Percentiles rank a stretch among this genome's conserved stretches.
These are phyloP conservation scores for Aphelenchoides fujianensis DNA, from an alignment of 1,140 invertebrate species.

Conservation along the genomic window DNA sequence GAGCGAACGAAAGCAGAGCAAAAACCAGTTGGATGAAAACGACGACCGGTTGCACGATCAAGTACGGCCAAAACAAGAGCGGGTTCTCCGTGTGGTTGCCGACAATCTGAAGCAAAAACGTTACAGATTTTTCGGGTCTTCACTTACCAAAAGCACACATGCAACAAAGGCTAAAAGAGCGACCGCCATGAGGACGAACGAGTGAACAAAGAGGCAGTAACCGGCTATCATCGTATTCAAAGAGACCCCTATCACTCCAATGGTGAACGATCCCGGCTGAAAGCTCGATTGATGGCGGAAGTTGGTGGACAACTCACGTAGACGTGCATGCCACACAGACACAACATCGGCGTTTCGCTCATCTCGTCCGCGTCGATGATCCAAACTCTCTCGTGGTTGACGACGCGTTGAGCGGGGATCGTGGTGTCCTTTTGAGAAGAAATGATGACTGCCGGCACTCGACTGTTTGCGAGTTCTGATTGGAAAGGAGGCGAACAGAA, in stretches of 20 bases:
- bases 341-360: background rate
- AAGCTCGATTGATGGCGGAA: background rate
- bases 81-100: slow-evolving; percentile 1
- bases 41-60: background rate
- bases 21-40: background rate
- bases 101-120: background rate
- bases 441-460: too few species aligned
- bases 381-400: background rate
- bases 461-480: too few species aligned
- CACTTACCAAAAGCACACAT: background rate
- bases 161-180: background rate
- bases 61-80: background rate
- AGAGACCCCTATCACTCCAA: background rate
- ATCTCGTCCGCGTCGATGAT: background rate
- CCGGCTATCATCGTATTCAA: background rate
- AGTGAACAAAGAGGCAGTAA: slow-evolving; percentile 4
- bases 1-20: background rate
- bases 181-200: background rate
- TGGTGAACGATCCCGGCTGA: slow-evolving; percentile 1
- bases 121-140: too few species aligned
- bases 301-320: slow-evolving; percentile 9
- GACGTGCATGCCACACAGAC: slow-evolving; percentile 6
- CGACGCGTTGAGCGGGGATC: background rate
- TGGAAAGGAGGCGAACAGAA: too few species aligned
- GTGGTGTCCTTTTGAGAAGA: too few species aligned